phyloP scores from a whole-genome alignment of 2,113 vertebrate species.

The Procavia capensis region DNA sequence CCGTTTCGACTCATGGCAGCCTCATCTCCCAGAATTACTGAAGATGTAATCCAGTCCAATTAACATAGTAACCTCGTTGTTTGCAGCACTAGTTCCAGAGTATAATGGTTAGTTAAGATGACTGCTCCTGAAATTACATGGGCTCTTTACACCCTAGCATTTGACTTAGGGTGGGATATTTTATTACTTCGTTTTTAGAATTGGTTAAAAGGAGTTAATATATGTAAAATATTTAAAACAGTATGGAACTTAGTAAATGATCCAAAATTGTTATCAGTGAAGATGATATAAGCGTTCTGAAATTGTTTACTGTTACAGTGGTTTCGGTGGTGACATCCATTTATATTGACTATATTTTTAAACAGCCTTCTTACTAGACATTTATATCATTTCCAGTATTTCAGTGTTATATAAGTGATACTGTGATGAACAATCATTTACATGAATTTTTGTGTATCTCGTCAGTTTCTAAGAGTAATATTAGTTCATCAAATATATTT shows the following conservation, averaged over 20 bases:
- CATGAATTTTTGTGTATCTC: neutral
- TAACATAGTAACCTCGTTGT: neutral
- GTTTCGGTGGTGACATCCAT: neutral
- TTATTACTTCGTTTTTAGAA: neutral
- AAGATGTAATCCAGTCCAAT: neutral
- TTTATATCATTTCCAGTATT: neutral
- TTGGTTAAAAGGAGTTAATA: neutral
- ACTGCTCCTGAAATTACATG: neutral
- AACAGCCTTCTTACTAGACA: neutral
- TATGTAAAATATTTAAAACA: neutral
- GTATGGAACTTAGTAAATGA: neutral
- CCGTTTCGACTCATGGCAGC: neutral
- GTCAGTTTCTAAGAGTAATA: neutral
- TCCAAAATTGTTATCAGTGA: neutral
- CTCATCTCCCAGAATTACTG: neutral
- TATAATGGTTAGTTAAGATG: neutral
- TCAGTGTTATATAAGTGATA: neutral
- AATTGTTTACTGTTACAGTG: neutral
- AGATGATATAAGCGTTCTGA: neutral
- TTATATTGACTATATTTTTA: neutral
- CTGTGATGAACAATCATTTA: constrained; percentile 2
- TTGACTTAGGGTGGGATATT: neutral
- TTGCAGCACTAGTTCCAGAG: neutral
- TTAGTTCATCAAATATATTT: neutral
- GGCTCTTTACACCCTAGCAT: neutral